A percentile compares a stretch with the other conserved stretches of the same genome.
Evolutionary conservation across 1,140 invertebrate species (phyloP).

Genomic region (Chelonus insularis): DNA sequence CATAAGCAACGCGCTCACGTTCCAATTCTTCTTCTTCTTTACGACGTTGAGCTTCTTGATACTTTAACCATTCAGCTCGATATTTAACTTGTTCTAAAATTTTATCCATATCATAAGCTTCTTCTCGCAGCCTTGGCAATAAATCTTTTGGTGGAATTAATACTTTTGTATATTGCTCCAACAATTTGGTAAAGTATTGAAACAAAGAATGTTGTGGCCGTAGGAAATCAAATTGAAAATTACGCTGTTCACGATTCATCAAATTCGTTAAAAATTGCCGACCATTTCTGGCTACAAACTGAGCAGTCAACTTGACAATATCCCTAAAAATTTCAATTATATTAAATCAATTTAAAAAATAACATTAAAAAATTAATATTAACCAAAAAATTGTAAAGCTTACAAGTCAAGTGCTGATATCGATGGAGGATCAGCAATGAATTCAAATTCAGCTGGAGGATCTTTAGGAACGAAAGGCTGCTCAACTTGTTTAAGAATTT

Average conservation of each 20-base stretch:
- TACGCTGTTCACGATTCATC: conserved; percentile 97
- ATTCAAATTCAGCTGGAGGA: conserved; percentile 95
- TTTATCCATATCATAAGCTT: conserved; percentile 73
- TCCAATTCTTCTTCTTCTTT: conserved; percentile 95
- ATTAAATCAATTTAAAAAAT: too few species aligned
- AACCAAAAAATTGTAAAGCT: conserved; percentile 50
- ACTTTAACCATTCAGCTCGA: conserved; percentile 93
- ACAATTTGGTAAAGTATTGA: conserved; percentile 96
- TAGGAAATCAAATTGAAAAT: conserved; percentile 99
- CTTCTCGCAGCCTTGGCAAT: conserved; percentile 76
- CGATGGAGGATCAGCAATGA: conserved; percentile 96
- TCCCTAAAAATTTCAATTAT: conserved; percentile 82
- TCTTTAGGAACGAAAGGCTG: conserved; percentile 92
- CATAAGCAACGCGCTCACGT: conserved; percentile 93
- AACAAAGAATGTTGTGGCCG: conserved; percentile 98
- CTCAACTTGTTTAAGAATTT: conserved; percentile 85
- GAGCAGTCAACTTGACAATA: conserved; percentile 96
- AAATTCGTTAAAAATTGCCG: conserved; percentile 96
- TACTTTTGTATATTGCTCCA: conserved; percentile 98
- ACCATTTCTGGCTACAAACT: conserved; percentile 98
- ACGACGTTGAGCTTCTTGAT: conserved; percentile 88
- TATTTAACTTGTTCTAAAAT: conserved; percentile 92
- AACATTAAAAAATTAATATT: not conserved
- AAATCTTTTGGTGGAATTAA: conserved; percentile 93
- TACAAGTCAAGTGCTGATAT: conserved; percentile 98